Base-by-base conservation (phyloP, 2,888 invertebrate species). In the Nysson spinosus region DNA sequence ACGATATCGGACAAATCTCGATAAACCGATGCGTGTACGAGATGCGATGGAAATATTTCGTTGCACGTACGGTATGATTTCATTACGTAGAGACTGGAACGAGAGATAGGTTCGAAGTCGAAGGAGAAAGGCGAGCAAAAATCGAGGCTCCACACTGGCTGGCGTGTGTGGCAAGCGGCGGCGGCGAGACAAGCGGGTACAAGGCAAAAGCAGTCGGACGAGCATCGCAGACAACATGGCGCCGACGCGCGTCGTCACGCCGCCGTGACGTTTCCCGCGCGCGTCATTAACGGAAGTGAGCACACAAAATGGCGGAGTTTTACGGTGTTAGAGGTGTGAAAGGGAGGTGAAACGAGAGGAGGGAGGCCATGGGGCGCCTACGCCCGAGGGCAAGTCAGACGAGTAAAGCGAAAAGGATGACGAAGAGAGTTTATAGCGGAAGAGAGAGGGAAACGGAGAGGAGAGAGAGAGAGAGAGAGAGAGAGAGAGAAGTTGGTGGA, bases 261-360 rank as follows among this genome's bases (percentile, higher is more conserved):
- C 76, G 74, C 66, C 75, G 78, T 84, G 84, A 84, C 84, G 84
- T 84, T 82, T 80, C 75, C 80, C 80, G 80, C 79, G 74, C 82
- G 81, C 85, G 84, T 85, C 85, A 85, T 82, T 83, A 82, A 83
- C 85, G 85, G 85, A 85, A 85, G 85, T 84, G 83, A 82, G 81
- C 75, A 78, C 79, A 82, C 85, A 86, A 86, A 78, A 86, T 86
- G 85, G 85, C 83, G 75, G 83, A 78, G 70, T 77, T 77, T 81
- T 73, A 77, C 69, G 68, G 74, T 66, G 72, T 51, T 64, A n/a
- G 81, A 83, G 81, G 84, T 83, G 84, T 79, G 80, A 83, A 84
- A 80, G 82, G 70, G 75, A 67, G 72, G 78, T 72, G 72, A 73
- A 60, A 28, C 28, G 42, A 4, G 43, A 14, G 39, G 39, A 50